These are phyloP conservation scores for Falco cherrug DNA, from an alignment of 2,797 vertebrate genomes.

Conservation along the genomic window DNA sequence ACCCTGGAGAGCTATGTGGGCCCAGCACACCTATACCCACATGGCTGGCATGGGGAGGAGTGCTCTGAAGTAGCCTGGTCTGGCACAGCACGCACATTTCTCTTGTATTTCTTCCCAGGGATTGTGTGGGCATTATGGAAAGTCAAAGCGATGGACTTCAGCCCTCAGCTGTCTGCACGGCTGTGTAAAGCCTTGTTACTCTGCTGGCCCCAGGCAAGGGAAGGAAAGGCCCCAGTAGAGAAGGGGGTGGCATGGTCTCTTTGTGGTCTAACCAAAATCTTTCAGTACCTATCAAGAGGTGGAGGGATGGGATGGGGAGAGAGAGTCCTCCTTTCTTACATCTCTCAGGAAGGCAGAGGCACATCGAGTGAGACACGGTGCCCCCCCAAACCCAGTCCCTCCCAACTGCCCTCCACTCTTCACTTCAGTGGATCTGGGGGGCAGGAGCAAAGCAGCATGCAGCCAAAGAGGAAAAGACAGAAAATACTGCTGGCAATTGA, in stretches of 20 bases:
- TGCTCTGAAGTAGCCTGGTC: neutral
- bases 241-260: neutral
- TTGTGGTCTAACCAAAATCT: neutral
- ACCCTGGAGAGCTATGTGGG: accelerated
- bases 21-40: neutral
- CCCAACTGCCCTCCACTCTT: neutral
- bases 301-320: neutral
- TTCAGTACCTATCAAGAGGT: no score
- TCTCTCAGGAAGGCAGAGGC: neutral
- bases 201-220: neutral
- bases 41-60: accelerated
- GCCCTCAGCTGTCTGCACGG: accelerated
- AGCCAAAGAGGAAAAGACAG: neutral
- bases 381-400: neutral
- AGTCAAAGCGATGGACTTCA: neutral
- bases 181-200: neutral
- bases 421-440: accelerated
- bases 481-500: neutral
- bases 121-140: neutral
- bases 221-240: neutral
- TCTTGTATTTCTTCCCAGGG: neutral
- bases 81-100: no score
- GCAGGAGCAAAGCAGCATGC: neutral
- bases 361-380: accelerated
- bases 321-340: neutral